These are phyloP conservation scores for Amblyornis subalaris DNA, from an alignment of 2,113 vertebrate species.

Conservation along the genomic window DNA sequence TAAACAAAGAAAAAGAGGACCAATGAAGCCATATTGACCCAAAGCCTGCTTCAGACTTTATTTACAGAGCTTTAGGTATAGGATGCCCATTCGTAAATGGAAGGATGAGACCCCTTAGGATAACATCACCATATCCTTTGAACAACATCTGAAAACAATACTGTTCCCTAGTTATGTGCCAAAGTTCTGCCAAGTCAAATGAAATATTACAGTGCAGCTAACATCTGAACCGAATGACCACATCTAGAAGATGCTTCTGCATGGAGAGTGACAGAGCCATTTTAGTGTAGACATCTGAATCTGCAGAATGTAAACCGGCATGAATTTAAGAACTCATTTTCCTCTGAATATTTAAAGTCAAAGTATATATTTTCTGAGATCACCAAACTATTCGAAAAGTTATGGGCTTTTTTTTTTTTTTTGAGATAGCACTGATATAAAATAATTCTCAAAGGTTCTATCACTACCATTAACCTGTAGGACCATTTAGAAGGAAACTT, in stretches of 20 bases:
- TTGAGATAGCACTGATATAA: background rate
- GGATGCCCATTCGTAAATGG: background rate
- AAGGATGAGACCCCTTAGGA: background rate
- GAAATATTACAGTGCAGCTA: background rate
- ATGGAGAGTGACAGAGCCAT: background rate
- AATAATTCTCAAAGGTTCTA: background rate
- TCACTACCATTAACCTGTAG: background rate
- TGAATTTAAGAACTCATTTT: background rate
- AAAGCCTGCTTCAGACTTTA: background rate
- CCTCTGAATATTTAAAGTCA: background rate
- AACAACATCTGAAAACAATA: constrained; percentile 42
- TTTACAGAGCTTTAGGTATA: background rate
- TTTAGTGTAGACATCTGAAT: constrained; percentile 1
- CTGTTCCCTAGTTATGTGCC: background rate
- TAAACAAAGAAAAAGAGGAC: constrained; percentile 6
- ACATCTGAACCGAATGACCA: background rate
- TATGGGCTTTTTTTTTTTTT: background rate
- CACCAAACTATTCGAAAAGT: background rate
- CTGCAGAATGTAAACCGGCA: background rate
- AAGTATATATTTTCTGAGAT: background rate
- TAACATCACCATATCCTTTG: background rate
- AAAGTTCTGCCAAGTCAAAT: background rate
- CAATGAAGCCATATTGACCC: background rate
- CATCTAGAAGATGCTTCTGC: background rate
- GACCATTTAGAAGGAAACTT: background rate